Evolutionary conservation across 1,140 invertebrate genomes (phyloP).

Genomic region (Drosophila oshimai): DNA sequence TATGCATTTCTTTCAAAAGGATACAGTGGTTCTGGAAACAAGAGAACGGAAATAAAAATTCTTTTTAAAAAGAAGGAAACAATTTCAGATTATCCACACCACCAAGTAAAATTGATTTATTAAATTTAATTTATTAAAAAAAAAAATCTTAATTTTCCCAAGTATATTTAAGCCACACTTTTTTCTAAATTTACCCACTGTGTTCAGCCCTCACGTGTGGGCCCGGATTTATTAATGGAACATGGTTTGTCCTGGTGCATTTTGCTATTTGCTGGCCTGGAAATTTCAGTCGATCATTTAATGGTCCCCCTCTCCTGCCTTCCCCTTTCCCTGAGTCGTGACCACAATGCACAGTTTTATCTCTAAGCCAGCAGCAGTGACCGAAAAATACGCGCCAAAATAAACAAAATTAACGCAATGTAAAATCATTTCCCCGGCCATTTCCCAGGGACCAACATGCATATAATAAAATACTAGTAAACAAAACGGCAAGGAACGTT

Average conservation of each 20-base stretch:
- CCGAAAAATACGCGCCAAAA: slow-evolving; percentile 49
- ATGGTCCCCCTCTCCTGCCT: neutral
- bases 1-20: slow-evolving; percentile 22
- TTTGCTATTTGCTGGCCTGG: slow-evolving; percentile 9
- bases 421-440: slow-evolving; percentile 59
- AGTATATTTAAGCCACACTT: no score
- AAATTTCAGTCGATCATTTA: slow-evolving; percentile 51
- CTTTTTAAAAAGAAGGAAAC: no score
- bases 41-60: neutral
- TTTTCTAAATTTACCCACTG: neutral
- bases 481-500: slow-evolving; percentile 7
- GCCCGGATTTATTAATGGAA: neutral
- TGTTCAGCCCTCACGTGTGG: neutral
- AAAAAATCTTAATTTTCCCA: neutral
- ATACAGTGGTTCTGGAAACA: neutral
- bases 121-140: neutral
- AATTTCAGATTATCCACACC: neutral
- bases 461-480: slow-evolving; percentile 74
- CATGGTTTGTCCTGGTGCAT: neutral
- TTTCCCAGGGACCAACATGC: slow-evolving; percentile 45
- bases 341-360: slow-evolving; percentile 37
- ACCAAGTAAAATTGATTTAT: no score
- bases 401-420: slow-evolving; percentile 67
- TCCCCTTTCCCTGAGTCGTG: neutral
- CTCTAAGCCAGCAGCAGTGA: slow-evolving; percentile 38